A percentile compares a stretch with the other conserved stretches of the same genome.
phyloP scores from a whole-genome alignment of 2,113 vertebrate genomes.

The Phyllostomus discolor region DNA sequence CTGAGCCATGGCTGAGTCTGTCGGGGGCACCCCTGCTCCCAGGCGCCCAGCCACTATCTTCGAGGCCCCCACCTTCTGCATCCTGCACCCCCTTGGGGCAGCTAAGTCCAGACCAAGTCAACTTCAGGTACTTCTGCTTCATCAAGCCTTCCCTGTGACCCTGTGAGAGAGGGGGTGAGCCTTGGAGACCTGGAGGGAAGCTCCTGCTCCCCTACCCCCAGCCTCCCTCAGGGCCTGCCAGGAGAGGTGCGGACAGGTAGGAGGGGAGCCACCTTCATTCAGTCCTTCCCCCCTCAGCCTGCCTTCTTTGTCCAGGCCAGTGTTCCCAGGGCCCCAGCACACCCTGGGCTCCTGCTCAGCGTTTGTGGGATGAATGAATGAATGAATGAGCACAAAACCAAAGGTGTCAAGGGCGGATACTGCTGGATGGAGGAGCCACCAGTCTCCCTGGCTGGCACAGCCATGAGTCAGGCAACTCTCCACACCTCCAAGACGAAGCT shows the following conservation, averaged over 20 bases:
- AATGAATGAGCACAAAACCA: neutral
- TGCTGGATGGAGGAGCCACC: neutral
- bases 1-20: neutral
- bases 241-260: neutral
- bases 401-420: neutral
- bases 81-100: neutral
- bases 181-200: neutral
- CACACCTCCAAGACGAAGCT: neutral
- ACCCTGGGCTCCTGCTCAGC: neutral
- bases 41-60: neutral
- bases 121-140: neutral
- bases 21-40: neutral
- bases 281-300: neutral
- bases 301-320: neutral
- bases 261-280: too few species aligned
- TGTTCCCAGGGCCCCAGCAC: neutral
- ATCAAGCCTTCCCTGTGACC: neutral
- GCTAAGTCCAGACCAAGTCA: neutral
- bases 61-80: neutral
- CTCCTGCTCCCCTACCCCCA: neutral
- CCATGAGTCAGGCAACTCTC: neutral
- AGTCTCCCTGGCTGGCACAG: neutral
- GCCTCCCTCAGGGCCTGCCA: neutral
- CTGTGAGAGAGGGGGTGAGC: neutral
- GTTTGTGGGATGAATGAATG: neutral